Conservation (phyloP, 1,140 invertebrate genomes). For the Hydropsyche tenuis region DNA sequence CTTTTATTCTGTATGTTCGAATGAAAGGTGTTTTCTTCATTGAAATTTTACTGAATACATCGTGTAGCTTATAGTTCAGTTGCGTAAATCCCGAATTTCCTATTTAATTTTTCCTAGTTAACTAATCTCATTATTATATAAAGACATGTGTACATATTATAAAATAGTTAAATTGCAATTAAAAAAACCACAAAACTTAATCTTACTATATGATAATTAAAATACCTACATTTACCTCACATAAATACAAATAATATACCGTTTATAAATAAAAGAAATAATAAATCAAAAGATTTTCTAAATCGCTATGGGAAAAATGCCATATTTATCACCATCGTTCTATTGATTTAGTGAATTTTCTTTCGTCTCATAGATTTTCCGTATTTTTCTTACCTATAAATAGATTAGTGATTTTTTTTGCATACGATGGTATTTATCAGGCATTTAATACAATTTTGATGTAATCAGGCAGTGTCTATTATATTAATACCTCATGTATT, state of each 20-base stretch:
- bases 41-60: constrained; percentile 13
- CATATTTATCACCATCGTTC: constrained; percentile 14
- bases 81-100: constrained; percentile 17
- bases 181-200: constrained; percentile 30
- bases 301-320: constrained; percentile 17
- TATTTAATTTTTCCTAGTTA: constrained; percentile 16
- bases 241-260: constrained; percentile 42
- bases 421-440: constrained; percentile 17
- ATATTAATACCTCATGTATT: not conserved
- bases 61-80: constrained; percentile 12
- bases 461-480: not conserved
- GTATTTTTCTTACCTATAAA: not conserved
- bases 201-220: constrained; percentile 44
- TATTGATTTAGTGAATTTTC: not conserved
- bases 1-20: constrained; percentile 33
- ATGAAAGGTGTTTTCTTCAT: constrained; percentile 32
- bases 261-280: constrained; percentile 33
- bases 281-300: constrained; percentile 32
- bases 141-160: constrained; percentile 24
- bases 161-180: constrained; percentile 48
- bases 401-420: not conserved
- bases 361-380: not conserved
- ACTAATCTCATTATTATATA: constrained; percentile 2
- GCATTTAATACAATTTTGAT: constrained; percentile 12
- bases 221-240: constrained; percentile 51